A percentile compares a stretch with the other conserved stretches of the same genome.
Conservation (phyloP, 1,140 invertebrate genomes). For the Capitella teleta region DNA sequence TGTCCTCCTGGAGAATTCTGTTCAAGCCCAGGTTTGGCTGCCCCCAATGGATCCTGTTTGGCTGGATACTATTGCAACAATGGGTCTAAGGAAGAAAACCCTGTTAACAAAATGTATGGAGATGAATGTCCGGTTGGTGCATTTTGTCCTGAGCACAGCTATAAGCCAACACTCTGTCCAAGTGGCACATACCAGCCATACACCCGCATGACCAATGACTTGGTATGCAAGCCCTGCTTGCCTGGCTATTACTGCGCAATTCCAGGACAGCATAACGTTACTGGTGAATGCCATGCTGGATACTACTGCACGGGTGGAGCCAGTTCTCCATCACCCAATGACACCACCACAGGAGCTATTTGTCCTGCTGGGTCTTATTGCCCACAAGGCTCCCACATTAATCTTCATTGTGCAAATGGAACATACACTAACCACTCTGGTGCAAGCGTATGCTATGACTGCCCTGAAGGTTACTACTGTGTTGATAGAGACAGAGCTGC, state of each 20-base stretch:
- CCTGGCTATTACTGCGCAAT: conserved; percentile 31
- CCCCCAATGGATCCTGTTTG: conserved; percentile 26
- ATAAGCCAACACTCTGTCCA: conserved; percentile 25
- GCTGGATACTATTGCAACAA: conserved; percentile 34
- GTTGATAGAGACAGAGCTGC: conserved; percentile 28
- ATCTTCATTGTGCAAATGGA: conserved; percentile 30
- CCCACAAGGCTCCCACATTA: conserved; percentile 23
- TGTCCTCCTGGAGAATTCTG: conserved; percentile 34
- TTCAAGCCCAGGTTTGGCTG: conserved; percentile 20
- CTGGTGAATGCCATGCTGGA: conserved; percentile 27
- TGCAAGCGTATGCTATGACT: conserved; percentile 26
- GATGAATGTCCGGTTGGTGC: conserved; percentile 31
- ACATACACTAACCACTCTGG: conserved; percentile 36
- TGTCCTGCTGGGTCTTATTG: conserved; percentile 31
- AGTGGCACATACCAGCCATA: conserved; percentile 33
- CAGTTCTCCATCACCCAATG: conserved; percentile 20
- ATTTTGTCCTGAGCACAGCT: conserved; percentile 28
- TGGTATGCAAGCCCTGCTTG: conserved; percentile 25
- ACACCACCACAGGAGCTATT: conserved; percentile 31
- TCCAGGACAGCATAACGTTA: conserved; percentile 21
- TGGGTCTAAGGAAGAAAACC: conserved; percentile 28
- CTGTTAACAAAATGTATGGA: conserved; percentile 25
- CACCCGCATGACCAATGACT: conserved; percentile 19
- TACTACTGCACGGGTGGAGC: conserved; percentile 28
- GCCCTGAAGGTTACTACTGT: conserved; percentile 35